A percentile compares a stretch with the other conserved stretches of the same genome.
Conservation (phyloP, 2,797 vertebrate genomes). For the Acomys russatus region DNA sequence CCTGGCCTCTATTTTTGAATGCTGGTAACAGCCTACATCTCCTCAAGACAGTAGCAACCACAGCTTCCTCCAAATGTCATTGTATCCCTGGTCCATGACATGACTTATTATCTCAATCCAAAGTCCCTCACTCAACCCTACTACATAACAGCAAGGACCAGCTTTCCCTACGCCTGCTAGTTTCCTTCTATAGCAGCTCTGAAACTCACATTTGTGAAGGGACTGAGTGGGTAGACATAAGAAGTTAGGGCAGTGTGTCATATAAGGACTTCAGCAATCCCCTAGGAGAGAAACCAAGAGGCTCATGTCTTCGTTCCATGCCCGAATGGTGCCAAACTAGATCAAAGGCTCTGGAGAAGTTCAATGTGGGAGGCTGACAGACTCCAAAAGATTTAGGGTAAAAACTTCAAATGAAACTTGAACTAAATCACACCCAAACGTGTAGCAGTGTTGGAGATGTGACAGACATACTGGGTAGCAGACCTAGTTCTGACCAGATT, state of each 20-base stretch:
- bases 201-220: background rate
- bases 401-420: background rate
- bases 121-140: background rate
- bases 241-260: background rate
- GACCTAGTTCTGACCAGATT: background rate
- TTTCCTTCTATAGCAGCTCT: background rate
- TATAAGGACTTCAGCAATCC: background rate
- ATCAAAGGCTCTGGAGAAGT: background rate
- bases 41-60: background rate
- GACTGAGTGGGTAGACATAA: background rate
- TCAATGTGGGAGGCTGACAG: background rate
- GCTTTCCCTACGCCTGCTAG: background rate
- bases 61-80: background rate
- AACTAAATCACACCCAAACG: background rate
- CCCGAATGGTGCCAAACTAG: background rate
- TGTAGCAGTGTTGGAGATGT: fast-evolving
- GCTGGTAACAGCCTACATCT: background rate
- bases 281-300: background rate
- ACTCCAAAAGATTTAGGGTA: background rate
- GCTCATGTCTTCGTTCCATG: background rate
- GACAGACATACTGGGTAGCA: background rate
- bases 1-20: background rate
- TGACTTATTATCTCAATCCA: background rate
- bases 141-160: background rate
- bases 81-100: background rate